phyloP scores from a whole-genome alignment of 2,113 vertebrate genomes.

The Todiramphus saurophagus region DNA sequence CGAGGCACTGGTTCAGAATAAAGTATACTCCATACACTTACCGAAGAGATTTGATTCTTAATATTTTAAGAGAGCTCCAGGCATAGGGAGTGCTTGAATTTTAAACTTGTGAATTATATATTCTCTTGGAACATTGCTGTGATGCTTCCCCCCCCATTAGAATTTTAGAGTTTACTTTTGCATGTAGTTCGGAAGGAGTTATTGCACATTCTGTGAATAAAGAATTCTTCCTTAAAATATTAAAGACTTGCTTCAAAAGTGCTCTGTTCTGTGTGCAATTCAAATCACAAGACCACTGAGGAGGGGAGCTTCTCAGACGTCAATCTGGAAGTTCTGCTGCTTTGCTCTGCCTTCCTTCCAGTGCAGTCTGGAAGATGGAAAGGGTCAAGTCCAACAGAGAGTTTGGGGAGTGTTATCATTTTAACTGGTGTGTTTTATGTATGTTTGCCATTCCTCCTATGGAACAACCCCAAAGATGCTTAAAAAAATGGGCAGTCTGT shows the following conservation, averaged over 20 bases:
- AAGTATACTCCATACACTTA: constrained; percentile 88
- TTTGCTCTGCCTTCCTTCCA: neutral
- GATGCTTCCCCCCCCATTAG: neutral
- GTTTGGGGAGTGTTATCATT: neutral
- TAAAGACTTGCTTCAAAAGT: constrained; percentile 31
- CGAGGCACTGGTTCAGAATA: constrained; percentile 81
- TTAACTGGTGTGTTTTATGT: neutral
- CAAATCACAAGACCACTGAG: constrained; percentile 18
- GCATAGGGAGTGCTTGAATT: constrained; percentile 32
- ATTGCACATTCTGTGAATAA: constrained; percentile 28
- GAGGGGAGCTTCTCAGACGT: neutral
- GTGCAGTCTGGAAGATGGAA: neutral
- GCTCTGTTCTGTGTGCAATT: constrained; percentile 30
- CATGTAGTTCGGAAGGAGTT: neutral
- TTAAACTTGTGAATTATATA: constrained; percentile 58
- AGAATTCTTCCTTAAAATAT: constrained; percentile 50
- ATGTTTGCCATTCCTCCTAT: neutral
- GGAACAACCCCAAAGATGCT: neutral
- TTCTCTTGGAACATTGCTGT: constrained; percentile 20
- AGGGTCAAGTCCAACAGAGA: neutral
- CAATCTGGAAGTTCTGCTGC: neutral
- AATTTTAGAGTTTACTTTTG: constrained; percentile 34
- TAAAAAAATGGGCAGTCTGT: neutral
- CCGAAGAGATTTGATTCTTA: constrained; percentile 81
- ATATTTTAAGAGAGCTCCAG: constrained; percentile 72